phyloP scores from a whole-genome alignment of 2,797 vertebrate genomes.

The Pseudochirops corinnae region DNA sequence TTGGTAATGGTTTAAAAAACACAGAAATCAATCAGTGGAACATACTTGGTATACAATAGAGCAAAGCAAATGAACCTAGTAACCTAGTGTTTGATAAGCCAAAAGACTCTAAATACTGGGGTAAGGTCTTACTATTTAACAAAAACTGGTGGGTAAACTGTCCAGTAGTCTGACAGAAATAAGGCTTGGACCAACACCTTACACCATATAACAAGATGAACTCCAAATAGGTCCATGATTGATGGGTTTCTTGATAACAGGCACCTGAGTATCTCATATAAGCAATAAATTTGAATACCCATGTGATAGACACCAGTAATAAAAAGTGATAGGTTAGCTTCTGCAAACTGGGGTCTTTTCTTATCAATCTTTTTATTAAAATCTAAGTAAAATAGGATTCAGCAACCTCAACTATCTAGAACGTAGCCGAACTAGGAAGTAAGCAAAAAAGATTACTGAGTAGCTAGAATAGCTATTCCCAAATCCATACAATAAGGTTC shows the following conservation, averaged over 20 bases:
- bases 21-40: neutral
- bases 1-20: neutral
- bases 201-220: neutral
- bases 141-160: neutral
- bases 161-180: neutral
- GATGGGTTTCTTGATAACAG: neutral
- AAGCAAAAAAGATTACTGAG: neutral
- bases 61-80: neutral
- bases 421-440: neutral
- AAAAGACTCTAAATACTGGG: neutral
- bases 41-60: neutral
- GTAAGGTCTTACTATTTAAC: neutral
- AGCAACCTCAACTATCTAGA: neutral
- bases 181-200: neutral
- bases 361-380: neutral
- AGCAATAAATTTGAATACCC: neutral
- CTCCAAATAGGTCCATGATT: too few species aligned
- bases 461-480: neutral
- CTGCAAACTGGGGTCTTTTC: neutral
- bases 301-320: neutral
- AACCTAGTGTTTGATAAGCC: neutral
- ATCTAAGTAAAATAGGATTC: neutral
- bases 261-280: neutral
- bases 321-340: neutral
- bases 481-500: neutral